A percentile compares a stretch with the other conserved stretches of the same genome.
Conservation (phyloP, 2,888 invertebrate genomes). For the Graphium colonna region DNA sequence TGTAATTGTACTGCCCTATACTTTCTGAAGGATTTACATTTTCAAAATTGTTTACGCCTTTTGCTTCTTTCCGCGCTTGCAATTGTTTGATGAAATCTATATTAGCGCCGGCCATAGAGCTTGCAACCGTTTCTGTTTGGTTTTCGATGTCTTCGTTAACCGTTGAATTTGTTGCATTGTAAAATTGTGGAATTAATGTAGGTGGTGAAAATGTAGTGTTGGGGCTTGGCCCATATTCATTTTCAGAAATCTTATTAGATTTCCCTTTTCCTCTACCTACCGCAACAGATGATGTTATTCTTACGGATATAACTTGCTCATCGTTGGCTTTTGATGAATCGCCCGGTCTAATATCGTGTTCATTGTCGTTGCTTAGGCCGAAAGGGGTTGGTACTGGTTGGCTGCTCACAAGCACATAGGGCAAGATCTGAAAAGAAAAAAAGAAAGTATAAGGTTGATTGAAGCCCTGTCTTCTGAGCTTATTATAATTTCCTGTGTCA, state of each 20-base stretch:
- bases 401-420: conserved; percentile 47
- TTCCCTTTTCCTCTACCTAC: conserved; percentile 70
- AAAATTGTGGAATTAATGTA: conserved; percentile 27
- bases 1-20: conserved; percentile 61
- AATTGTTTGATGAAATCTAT: conserved; percentile 73
- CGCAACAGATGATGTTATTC: conserved; percentile 81
- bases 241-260: conserved; percentile 30
- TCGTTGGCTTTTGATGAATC: conserved; percentile 40
- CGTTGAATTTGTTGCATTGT: conserved; percentile 38
- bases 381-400: conserved; percentile 42
- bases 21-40: conserved; percentile 68
- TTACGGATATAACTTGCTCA: conserved; percentile 74
- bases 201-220: conserved; percentile 25
- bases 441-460: background rate
- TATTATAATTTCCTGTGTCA: too few relatives aligned
- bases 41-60: conserved; percentile 46
- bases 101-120: conserved; percentile 68
- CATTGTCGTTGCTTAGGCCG: conserved; percentile 33
- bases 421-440: conserved; percentile 57
- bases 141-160: conserved; percentile 42
- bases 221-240: conserved; percentile 23
- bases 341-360: conserved; percentile 38
- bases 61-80: conserved; percentile 62
- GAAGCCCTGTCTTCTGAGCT: too few relatives aligned
- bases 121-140: conserved; percentile 54